Evolutionary conservation across 2,797 vertebrate genomes (phyloP), one percentile per base, ranked within the genome.

Genomic region (Neosalanx taihuensis): DNA sequence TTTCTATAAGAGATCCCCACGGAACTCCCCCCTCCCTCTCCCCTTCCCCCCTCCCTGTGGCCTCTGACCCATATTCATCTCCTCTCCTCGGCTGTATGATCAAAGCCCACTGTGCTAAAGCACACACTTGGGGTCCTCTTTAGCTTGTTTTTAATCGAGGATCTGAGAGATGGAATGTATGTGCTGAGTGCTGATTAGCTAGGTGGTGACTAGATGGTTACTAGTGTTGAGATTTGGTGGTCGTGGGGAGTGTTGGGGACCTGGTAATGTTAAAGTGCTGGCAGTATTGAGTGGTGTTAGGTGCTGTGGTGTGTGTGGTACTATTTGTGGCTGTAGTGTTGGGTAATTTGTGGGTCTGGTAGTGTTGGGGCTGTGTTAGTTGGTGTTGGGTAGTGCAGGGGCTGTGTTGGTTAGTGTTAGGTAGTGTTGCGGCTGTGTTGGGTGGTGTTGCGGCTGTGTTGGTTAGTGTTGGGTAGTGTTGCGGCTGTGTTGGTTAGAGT

Each of bases 41-140:
- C 20, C 59, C 26, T 12, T 4, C 59, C 23, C 59, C 29, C 12
- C 20, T 30, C 75, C 30, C 64, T 77, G 64, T 23, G 30, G 64
- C 80, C 76, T 75, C 75, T 79, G 80, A 81, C 76, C 70, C 74
- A 79, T 70, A 84, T 82, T 80, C 68, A 81, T 69, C 78, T 83
- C 65, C 71, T 71, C 61, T 33, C 72, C 7, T 20, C 72, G 79
- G 77, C 15, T 71, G 80, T 81, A 72, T 60, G 79, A 82, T 86
- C 81, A 87, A 79, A 88, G 82, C 73, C 77, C n/a, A 56, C 61
- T 83, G 69, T 23, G 0, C 67, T 51, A 68, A 35, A 46, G n/a
- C 63, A 37, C 33, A 64, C 31, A 64, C 6, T 20, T 58, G 31
- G 62, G 62, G 56, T 26, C 56, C 18, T 62, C 73, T 65, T 30